Base-by-base conservation (phyloP, 2,888 invertebrate species). In the Hirtodrosophila alboralis region DNA sequence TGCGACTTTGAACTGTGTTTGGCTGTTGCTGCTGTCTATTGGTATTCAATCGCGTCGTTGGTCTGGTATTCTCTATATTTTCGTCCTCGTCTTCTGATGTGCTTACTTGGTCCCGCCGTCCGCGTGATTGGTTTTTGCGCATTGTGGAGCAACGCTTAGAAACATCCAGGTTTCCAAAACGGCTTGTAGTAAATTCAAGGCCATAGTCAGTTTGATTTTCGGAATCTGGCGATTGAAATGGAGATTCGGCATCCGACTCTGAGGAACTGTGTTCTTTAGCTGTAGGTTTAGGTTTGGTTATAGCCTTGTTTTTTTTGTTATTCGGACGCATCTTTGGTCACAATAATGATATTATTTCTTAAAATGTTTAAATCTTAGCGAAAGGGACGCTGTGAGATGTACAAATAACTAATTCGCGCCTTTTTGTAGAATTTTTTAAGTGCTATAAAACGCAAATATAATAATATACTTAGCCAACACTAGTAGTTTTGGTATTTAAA, bases 201-300 rank as follows among this genome's bases (percentile, higher is more conserved):
- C 62, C 77, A 34, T 79, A 81, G 43, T 80, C 83, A 1, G 80
- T 83, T 12, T n/a, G 57, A 0, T 63, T 44, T 0, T 51, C 30
- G 0, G 2, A 10, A 0, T 36, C 52, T 1, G 67, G 61, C 7
- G 79, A 56, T 10, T 30, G 41, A 40, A 81, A 84, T 21, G 30
- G 3, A 7, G 1, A 13, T 5, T 36, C n/a, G 0, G 58, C 51
- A 4, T 61, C 48, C 1, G 31, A 26, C 4, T 8, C 1, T 4
- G 34, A 31, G 0, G 1, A 7, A 28, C 14, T 27, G 5, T n/a
- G n/a, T n/a, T n/a, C n/a, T n/a, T n/a, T n/a, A n/a, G n/a, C n/a
- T n/a, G n/a, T 40, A 4, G 16, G 5, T 40, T 51, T 53, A 2
- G 1, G 7, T 13, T 38, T 40, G 12, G 28, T 7, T 12, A 28